A percentile compares a stretch with the other conserved stretches of the same genome.
Evolutionary conservation across 2,113 vertebrate genomes (phyloP).

Genomic region (Prochilodus magdalenae): DNA sequence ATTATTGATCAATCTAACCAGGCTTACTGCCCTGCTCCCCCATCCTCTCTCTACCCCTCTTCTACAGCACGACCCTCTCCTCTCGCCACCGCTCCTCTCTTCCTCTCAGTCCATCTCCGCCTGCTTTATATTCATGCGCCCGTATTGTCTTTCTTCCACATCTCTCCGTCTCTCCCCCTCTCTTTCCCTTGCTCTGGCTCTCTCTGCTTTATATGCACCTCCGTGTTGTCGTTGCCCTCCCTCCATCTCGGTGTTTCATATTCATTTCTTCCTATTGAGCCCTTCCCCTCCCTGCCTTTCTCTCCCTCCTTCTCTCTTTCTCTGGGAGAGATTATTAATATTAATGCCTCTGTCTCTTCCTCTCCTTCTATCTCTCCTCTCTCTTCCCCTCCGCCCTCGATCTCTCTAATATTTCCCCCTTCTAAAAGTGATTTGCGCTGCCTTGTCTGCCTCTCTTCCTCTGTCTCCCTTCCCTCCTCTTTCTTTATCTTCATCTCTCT

Average conservation of each 20-base stretch:
- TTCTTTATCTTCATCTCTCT: constrained; percentile 25
- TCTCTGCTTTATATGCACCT: constrained; percentile 40
- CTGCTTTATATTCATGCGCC: constrained; percentile 28
- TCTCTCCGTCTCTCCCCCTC: not conserved
- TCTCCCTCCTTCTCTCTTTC: constrained; percentile 42
- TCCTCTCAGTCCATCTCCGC: constrained; percentile 54
- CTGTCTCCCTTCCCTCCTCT: constrained; percentile 13
- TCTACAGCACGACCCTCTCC: not conserved
- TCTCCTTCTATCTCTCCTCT: constrained; percentile 51
- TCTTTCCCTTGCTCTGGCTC: not conserved
- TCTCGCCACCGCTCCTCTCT: constrained; percentile 49
- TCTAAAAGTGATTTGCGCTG: constrained; percentile 61
- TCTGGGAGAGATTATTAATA: constrained; percentile 74
- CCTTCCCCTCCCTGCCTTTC: constrained; percentile 28
- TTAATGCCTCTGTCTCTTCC: constrained; percentile 67
- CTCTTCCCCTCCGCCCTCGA: constrained; percentile 57
- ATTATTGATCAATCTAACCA: constrained; percentile 66
- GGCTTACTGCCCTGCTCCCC: constrained; percentile 15
- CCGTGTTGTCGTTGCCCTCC: constrained; percentile 19
- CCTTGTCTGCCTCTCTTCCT: constrained; percentile 14
- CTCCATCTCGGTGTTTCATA: constrained; percentile 64
- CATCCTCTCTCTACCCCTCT: not conserved
- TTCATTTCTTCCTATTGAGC: constrained; percentile 66
- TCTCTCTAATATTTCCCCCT: constrained; percentile 48
- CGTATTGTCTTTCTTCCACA: constrained; percentile 8